A percentile compares a stretch with the other conserved stretches of the same genome.
These are phyloP conservation scores for Bungarus multicinctus DNA, from an alignment of 2,113 vertebrate species.

Conservation along the genomic window DNA sequence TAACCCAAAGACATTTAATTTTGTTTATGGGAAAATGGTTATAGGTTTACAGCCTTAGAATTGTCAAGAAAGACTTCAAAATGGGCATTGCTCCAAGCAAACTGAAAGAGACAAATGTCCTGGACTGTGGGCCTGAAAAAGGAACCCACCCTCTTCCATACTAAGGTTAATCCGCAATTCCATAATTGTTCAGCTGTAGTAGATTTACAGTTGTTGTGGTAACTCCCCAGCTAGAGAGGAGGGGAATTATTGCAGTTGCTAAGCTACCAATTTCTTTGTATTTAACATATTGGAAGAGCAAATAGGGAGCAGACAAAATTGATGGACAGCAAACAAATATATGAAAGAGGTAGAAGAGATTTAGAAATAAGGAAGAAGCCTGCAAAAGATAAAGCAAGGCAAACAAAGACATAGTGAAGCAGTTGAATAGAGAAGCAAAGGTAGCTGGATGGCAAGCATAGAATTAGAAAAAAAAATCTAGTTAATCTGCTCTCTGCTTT, in stretches of 20 bases:
- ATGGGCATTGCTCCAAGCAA: neutral
- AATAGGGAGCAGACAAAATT: neutral
- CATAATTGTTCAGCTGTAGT: neutral
- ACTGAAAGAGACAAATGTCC: neutral
- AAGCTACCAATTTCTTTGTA: neutral
- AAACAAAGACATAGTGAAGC: neutral
- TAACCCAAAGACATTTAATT: neutral
- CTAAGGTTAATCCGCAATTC: neutral
- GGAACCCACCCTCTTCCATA: neutral
- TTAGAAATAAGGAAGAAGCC: neutral
- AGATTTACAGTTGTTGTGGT: neutral
- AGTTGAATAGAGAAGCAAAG: neutral
- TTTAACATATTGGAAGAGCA: neutral
- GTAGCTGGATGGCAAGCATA: neutral
- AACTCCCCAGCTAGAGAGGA: neutral
- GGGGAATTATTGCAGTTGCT: neutral
- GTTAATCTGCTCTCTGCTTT: neutral
- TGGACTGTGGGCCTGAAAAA: too few species aligned
- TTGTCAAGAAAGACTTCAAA: neutral
- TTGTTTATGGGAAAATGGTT: neutral
- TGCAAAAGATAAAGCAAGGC: neutral
- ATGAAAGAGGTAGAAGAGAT: neutral
- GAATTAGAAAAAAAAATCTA: neutral
- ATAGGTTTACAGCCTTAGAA: neutral
- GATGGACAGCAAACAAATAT: neutral